These are phyloP conservation scores for Lasioglossum figueresi DNA, from an alignment of 2,888 invertebrate genomes.

Conservation along the genomic window DNA sequence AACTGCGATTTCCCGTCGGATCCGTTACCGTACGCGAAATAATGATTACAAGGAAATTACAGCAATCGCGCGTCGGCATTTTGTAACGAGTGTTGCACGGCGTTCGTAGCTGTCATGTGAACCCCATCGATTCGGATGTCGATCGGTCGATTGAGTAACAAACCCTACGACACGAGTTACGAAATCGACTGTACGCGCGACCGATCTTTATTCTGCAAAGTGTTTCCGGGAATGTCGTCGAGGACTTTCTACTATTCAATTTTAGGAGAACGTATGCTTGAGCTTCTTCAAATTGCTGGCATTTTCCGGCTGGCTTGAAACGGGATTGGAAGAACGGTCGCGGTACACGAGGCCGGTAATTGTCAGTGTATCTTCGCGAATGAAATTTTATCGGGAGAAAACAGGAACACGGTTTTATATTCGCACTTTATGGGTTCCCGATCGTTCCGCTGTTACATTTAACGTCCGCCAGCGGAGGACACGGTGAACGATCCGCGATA, in stretches of 20 bases:
- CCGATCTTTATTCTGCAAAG: background rate
- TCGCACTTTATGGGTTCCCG: conserved; percentile 9
- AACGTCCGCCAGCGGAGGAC: conserved; percentile 36
- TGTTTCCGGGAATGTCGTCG: background rate
- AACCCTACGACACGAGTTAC: background rate
- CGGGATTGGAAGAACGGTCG: background rate
- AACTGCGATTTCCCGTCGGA: conserved; percentile 24
- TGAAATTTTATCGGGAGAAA: conserved; percentile 17
- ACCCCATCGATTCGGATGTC: background rate
- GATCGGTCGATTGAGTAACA: conserved; percentile 1
- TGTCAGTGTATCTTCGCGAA: background rate
- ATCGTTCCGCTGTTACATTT: conserved; percentile 18
- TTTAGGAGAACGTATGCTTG: conserved; percentile 5
- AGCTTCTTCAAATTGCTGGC: background rate
- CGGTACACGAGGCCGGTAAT: background rate
- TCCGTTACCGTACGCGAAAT: background rate
- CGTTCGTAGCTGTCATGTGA: background rate
- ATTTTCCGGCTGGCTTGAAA: conserved; percentile 31
- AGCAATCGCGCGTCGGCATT: background rate
- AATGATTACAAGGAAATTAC: conserved; percentile 36
- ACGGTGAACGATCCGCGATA: conserved; percentile 56
- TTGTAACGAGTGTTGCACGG: background rate
- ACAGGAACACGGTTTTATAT: background rate
- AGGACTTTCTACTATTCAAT: conserved; percentile 39
- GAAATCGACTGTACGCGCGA: background rate